Percentiles rank a stretch among this genome's conserved stretches.
Conservation (phyloP, 2,797 vertebrate genomes). For the Muraenolepis orangiensis region DNA sequence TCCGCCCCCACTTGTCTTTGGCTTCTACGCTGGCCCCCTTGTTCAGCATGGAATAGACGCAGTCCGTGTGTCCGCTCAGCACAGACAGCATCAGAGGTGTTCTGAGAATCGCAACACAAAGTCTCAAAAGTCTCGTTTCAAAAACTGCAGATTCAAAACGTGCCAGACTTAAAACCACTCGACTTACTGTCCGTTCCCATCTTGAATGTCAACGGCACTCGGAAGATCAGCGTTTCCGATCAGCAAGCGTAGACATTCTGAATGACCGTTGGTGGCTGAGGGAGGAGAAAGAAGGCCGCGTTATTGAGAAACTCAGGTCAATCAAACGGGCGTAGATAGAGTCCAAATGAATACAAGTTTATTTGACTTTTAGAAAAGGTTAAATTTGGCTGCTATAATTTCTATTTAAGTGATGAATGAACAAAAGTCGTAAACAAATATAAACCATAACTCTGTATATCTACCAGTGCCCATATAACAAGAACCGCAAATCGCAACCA, state of each 20-base stretch:
- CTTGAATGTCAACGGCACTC: slow-evolving; percentile 95
- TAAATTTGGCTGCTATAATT: too few relatives aligned
- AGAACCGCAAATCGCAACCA: too few relatives aligned
- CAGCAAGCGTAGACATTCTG: slow-evolving; percentile 93
- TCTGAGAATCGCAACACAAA: slow-evolving; percentile 62
- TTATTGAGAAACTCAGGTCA: too few relatives aligned
- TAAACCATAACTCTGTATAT: too few relatives aligned
- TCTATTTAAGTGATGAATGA: too few relatives aligned
- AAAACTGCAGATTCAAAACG: neutral
- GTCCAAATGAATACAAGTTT: too few relatives aligned
- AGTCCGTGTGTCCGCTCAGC: slow-evolving; percentile 94
- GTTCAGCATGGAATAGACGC: slow-evolving; percentile 93
- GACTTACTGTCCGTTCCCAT: slow-evolving; percentile 96
- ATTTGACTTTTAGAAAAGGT: too few relatives aligned
- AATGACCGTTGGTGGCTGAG: slow-evolving; percentile 95
- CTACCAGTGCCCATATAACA: too few relatives aligned
- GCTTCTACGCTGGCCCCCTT: slow-evolving; percentile 95
- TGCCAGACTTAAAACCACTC: neutral
- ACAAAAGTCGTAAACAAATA: too few relatives aligned
- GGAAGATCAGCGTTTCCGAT: slow-evolving; percentile 96
- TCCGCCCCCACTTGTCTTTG: slow-evolving; percentile 98
- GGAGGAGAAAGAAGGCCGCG: slow-evolving; percentile 8
- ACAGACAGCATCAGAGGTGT: slow-evolving; percentile 96
- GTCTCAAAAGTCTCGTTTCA: neutral
- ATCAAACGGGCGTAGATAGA: too few relatives aligned